A percentile compares a stretch with the other conserved stretches of the same genome.
Conservation (phyloP, 2,888 invertebrate species). For the Sceliomorpha sp. region DNA sequence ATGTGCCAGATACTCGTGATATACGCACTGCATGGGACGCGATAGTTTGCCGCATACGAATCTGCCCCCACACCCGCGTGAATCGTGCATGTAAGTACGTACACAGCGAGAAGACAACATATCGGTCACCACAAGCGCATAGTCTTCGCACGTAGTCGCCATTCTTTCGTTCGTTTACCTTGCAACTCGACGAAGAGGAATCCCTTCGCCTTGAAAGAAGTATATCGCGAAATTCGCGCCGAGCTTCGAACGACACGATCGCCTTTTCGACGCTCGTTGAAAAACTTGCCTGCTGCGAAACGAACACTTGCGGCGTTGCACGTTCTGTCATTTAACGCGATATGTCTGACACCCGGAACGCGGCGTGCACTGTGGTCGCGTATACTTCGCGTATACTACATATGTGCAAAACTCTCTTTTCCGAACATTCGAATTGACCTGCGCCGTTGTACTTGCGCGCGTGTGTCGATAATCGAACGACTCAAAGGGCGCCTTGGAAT, state of each 20-base stretch:
- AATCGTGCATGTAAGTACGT: background rate
- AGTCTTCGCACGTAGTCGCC: conserved; percentile 17
- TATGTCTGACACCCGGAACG: conserved; percentile 37
- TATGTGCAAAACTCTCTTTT: conserved; percentile 25
- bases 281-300: conserved; percentile 24
- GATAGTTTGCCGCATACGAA: no score
- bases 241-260: background rate
- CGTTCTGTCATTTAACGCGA: conserved; percentile 31
- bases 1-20: no score
- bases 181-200: conserved; percentile 22
- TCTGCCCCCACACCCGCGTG: background rate
- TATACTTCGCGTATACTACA: conserved; percentile 18
- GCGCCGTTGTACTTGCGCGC: conserved; percentile 26
- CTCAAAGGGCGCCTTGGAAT: no score
- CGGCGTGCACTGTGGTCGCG: conserved; percentile 28
- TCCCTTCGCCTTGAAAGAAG: background rate
- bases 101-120: conserved; percentile 5
- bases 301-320: conserved; percentile 23
- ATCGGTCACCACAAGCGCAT: background rate
- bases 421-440: conserved; percentile 38
- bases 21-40: no score
- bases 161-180: conserved; percentile 27
- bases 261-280: conserved; percentile 16
- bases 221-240: background rate
- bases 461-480: no score